Evolutionary conservation across 2,113 vertebrate species (phyloP), one percentile per base, ranked within the genome.

Genomic region (Lipophrys pholis): DNA sequence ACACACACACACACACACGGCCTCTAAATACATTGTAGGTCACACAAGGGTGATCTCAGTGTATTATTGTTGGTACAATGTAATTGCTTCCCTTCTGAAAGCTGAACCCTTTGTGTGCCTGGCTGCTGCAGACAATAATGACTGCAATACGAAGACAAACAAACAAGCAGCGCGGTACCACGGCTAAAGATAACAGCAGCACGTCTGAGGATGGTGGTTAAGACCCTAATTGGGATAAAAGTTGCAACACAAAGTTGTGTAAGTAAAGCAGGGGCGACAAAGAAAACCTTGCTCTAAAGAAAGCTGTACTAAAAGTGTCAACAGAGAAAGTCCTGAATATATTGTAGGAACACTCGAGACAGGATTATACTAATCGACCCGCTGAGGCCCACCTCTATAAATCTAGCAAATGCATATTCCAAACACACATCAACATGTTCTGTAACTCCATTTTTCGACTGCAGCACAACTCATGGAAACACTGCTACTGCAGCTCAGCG

Each of bases 61-160:
- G 38, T 76, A 46, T 78, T 69, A 57, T 59, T 78, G 64, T 54
- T 69, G 58, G 75, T 55, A 15, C 41, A 56, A 43, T 16, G 41
- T 72, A 67, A 78, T 73, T 11, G 77, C 57, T 79, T 80, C 69
- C 61, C 11, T 9, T 55, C 11, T 75, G 62, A 43, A 82, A 66
- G 50, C 52, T 43, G 63, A 82, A 11, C 59, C 50, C 38, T 11
- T 6, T 10, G 30, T n/a, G 8, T 61, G 45, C 30, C n/a, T 64
- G 11, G 16, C 3, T 8, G 35, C 40, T 41, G 0, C 38, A 60
- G 39, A 64, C n/a, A 52, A 38, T 11, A 17, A 67, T 14, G 12
- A 54, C 48, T 43, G 7, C 48, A 65, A 76, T 70, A 70, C 45
- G 36, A 9, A 8, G 38, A 48, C 49, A 69, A 59, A 74, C 43